Base-by-base conservation (phyloP, 2,888 invertebrate genomes). In the Psococerastis gibbosa region DNA sequence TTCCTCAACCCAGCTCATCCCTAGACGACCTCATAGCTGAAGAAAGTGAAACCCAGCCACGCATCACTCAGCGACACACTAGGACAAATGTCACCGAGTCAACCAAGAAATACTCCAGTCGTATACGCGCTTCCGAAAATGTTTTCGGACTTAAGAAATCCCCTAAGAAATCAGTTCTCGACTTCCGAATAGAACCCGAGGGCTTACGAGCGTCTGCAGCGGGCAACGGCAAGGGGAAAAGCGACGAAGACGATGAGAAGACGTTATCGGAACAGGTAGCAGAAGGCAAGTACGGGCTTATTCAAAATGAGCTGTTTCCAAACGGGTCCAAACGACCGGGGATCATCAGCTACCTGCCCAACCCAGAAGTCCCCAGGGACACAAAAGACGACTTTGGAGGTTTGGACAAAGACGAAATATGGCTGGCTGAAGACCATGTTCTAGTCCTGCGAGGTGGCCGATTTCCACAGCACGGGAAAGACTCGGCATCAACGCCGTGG, bases 351-450 rank as follows among this genome's bases (percentile, higher is more conserved):
- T 88, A 88, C 57, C 71, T 75, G 41, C 68, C 71, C 4, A 87
- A 87, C 55, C 69, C 79, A 0, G 87, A 88, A 57, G 81, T 85
- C 31, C 74, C 81, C 1, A 73, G 75, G 53, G 88, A 88, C 59
- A 85, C 77, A 51, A 69, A 75, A 20, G 74, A 78, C 49, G 87
- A 75, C 56, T 68, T 81, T 33, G 87, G 88, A 16, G 87, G 88
- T 15, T 64, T 88, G 2, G 75, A 76, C 53, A 77, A 82, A 55
- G 78, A 84, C 46, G 87, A 88, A 52, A 87, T 88, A 54, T 88
- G 88, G 88, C 63, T 88, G 45, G 83, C 87, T 0, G 88, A 88
- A 58, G 85, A 87, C 57, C 87, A 88, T 60, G 64, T 88, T 47
- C 62, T 88, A 38, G 84, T 88, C 22, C 62, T 88, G 34, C 77